Evolutionary conservation across 2,888 invertebrate species (phyloP).

Genomic region (Willowsia nigromaculata): DNA sequence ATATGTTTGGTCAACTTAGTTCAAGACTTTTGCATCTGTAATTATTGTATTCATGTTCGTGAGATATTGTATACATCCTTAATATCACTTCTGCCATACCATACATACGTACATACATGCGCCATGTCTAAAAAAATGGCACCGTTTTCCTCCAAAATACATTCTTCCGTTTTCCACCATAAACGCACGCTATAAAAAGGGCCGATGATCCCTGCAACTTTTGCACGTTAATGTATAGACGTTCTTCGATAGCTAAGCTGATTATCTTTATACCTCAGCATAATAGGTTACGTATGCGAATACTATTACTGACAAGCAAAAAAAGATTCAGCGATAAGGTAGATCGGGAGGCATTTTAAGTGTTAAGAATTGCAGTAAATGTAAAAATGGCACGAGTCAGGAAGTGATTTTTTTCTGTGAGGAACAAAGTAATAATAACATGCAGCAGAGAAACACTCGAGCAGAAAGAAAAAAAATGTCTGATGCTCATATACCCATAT

Average conservation of each 20-base stretch:
- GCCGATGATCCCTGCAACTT: slow-evolving; percentile 49
- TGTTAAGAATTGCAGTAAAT: background rate
- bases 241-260: background rate
- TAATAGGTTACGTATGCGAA: background rate
- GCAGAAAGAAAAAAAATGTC: slow-evolving; percentile 19
- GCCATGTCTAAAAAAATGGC: background rate
- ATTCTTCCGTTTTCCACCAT: slow-evolving; percentile 47
- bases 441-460: slow-evolving; percentile 36
- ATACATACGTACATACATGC: background rate
- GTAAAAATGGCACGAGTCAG: slow-evolving; percentile 65
- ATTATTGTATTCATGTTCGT: background rate
- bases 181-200: slow-evolving; percentile 3
- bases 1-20: slow-evolving; percentile 45
- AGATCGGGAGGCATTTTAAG: background rate
- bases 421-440: slow-evolving; percentile 60
- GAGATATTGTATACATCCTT: no score
- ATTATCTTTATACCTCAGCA: background rate
- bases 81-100: background rate
- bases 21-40: slow-evolving; percentile 40
- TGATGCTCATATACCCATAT: background rate
- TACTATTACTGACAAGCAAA: background rate
- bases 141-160: slow-evolving; percentile 1
- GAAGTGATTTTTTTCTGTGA: slow-evolving; percentile 65
- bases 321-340: background rate
- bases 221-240: background rate